These are phyloP conservation scores for Gandaritis pyraliata DNA, from an alignment of 2,888 invertebrate genomes.

Conservation along the genomic window DNA sequence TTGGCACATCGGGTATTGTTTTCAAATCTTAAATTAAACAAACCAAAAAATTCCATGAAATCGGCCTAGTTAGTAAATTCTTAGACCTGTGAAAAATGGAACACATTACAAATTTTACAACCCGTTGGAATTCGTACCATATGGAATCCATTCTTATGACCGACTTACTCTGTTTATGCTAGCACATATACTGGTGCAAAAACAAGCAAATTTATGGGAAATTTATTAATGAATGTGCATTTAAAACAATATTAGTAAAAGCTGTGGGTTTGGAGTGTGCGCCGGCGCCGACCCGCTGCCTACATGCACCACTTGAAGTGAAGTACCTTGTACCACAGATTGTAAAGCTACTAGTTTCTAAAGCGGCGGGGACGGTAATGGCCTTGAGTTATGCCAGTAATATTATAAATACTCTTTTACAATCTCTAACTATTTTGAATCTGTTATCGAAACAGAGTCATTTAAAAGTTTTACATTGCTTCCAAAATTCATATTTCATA, in stretches of 20 bases:
- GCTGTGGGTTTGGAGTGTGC: conserved; percentile 56
- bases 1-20: not conserved
- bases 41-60: conserved; percentile 20
- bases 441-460: no score
- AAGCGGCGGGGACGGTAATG: not conserved
- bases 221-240: conserved; percentile 24
- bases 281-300: conserved; percentile 74
- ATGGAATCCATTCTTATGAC: conserved; percentile 31
- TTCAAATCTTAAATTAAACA: conserved; percentile 5
- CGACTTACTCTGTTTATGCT: conserved; percentile 36
- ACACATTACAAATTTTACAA: conserved; percentile 27
- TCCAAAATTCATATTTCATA: no score
- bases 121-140: conserved; percentile 27
- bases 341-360: conserved; percentile 4
- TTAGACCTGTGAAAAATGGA: conserved; percentile 32
- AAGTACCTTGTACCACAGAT: conserved; percentile 21
- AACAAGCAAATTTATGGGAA: conserved; percentile 32
- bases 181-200: conserved; percentile 26
- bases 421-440: no score
- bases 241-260: conserved; percentile 31
- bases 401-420: no score
- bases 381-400: no score
- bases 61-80: conserved; percentile 20
- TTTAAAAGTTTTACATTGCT: no score
- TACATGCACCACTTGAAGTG: conserved; percentile 57